These are phyloP conservation scores for Tipula lateralis DNA, from an alignment of 2,888 invertebrate genomes.

Conservation along the genomic window DNA sequence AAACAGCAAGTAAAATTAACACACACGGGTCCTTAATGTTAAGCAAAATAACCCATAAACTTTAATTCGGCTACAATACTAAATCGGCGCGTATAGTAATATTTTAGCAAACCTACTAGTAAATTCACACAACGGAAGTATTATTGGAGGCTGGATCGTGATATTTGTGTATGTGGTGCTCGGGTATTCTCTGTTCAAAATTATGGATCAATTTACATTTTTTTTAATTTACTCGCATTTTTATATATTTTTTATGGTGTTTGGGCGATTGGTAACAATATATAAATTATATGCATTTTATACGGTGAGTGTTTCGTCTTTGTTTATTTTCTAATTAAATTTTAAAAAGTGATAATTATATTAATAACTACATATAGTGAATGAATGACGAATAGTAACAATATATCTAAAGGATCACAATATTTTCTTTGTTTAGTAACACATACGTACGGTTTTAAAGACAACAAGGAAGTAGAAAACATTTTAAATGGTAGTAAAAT, in stretches of 20 bases:
- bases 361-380: background rate
- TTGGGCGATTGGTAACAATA: constrained; percentile 31
- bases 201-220: background rate
- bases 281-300: constrained; percentile 27
- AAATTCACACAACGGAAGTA: background rate
- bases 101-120: background rate
- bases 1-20: background rate
- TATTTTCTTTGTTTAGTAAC: background rate
- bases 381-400: background rate
- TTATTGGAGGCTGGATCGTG: constrained; percentile 26
- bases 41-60: background rate
- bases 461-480: background rate
- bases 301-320: constrained; percentile 32
- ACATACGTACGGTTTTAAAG: background rate
- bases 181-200: constrained; percentile 29
- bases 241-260: constrained; percentile 29
- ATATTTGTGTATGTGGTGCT: constrained; percentile 30
- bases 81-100: constrained; percentile 11
- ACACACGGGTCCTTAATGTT: background rate
- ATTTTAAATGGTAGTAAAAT: background rate
- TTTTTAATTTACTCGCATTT: background rate
- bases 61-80: constrained; percentile 19
- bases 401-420: background rate
- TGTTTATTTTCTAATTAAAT: constrained; percentile 30
- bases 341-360: background rate